Conservation (phyloP, 2,888 invertebrate species). For the Drosophila macrospina region DNA sequence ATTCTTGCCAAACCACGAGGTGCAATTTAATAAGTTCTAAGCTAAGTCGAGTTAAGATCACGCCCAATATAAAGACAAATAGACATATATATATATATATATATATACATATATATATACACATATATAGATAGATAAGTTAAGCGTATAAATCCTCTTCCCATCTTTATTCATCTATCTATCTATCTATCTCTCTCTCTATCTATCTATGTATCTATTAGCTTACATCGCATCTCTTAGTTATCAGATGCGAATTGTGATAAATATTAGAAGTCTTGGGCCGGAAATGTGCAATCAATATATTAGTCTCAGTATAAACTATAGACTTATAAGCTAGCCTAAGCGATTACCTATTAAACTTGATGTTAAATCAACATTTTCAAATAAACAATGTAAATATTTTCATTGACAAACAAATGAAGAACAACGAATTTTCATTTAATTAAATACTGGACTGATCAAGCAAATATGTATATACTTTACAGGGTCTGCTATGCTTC, state of each 20-base stretch:
- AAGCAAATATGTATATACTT: no score
- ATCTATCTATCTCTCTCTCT: constrained; percentile 16
- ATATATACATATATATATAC: not conserved
- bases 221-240: constrained; percentile 59
- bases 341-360: constrained; percentile 8
- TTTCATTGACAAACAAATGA: constrained; percentile 10
- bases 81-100: constrained; percentile 10
- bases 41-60: constrained; percentile 19
- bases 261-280: constrained; percentile 85
- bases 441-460: no score
- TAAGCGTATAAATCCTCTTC: not conserved
- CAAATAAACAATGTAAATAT: constrained; percentile 50
- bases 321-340: constrained; percentile 19
- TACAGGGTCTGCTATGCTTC: no score
- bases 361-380: constrained; percentile 15
- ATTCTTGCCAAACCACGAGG: constrained; percentile 76
- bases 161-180: no score
- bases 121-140: constrained; percentile 6
- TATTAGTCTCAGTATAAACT: constrained; percentile 55
- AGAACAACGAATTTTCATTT: not conserved
- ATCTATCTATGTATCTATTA: constrained; percentile 32
- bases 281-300: constrained; percentile 85
- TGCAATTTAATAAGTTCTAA: constrained; percentile 56
- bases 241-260: constrained; percentile 83
- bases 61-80: not conserved